Evolutionary conservation across 1,140 invertebrate genomes (phyloP), one percentile per base, ranked within the genome.

Genomic region (Hydropsyche tenuis): DNA sequence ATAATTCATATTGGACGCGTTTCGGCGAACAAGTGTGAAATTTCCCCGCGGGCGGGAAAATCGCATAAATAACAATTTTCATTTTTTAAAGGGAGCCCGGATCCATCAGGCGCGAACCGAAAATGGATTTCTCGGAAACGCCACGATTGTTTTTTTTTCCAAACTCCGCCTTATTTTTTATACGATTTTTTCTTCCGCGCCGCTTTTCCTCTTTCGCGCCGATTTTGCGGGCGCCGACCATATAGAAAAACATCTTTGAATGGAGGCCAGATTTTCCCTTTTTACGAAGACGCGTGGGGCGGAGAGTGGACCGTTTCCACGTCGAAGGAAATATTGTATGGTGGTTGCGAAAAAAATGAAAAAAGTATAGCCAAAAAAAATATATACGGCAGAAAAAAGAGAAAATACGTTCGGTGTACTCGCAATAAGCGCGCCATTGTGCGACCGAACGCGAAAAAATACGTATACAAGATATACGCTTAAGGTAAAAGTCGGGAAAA

Each of bases 181-280:
- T 42, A 9, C 30, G n/a, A n/a, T 63, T 25, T 63, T 25, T 42
- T 42, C 12, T 30, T 63, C 23, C 23, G n/a, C 9, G 48, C 6
- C 60, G 20, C n/a, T n/a, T n/a, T n/a, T n/a, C n/a, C n/a, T n/a
- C n/a, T n/a, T n/a, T n/a, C n/a, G 20, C 18, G 16, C 20, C 51
- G 20, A 63, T 25, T 63, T 30, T 63, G 60, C 25, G 60, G 60
- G 25, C 14, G 18, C 51, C 51, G 9, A 53, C 51, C 51, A 18
- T 53, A 65, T 18, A 45, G 63, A 65, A 65, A 65, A 65, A 65
- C 37, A 65, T 65, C 63, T 65, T 45, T 65, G 63, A 65, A 65
- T 65, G 37, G 30, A 22, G 42, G n/a, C 63, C 63, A 65, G 63
- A 65, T 65, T 65, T 65, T 65, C 42, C 30, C 30, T 65, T 65